Evolutionary conservation across 2,113 vertebrate genomes (phyloP).

Genomic region (Cinclus mexicanus): DNA sequence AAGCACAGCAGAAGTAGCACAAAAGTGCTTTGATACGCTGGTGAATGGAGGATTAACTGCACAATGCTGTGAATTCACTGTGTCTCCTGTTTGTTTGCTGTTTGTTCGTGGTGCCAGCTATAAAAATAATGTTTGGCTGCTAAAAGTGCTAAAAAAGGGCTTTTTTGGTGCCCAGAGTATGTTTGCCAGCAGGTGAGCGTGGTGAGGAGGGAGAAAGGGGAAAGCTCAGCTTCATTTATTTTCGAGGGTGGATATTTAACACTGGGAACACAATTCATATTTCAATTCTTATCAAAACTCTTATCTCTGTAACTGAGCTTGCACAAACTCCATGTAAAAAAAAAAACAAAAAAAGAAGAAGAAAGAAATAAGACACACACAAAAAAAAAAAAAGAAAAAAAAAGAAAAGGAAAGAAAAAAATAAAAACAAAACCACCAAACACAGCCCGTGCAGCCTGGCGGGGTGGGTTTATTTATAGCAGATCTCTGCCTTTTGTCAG

Average conservation of each 20-base stretch:
- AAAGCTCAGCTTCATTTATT: not conserved
- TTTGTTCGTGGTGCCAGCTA: not conserved
- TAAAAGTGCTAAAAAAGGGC: not conserved
- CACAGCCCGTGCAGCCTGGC: not conserved
- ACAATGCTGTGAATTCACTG: not conserved
- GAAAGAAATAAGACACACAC: not conserved
- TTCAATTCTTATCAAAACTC: not conserved
- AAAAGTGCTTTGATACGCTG: not conserved
- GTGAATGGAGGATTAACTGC: constrained; percentile 25
- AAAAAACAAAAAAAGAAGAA: not conserved
- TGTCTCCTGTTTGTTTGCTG: not conserved
- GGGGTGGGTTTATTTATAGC: not conserved
- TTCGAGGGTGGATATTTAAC: not conserved
- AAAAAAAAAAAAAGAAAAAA: not conserved
- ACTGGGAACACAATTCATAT: accelerated
- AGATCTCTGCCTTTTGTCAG: constrained; percentile 41
- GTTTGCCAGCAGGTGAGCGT: not conserved
- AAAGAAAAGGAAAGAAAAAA: not conserved
- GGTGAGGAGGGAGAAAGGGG: not conserved
- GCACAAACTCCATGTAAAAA: not conserved
- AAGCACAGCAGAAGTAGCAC: constrained; percentile 12
- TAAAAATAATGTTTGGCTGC: constrained; percentile 16
- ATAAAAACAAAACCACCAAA: not conserved
- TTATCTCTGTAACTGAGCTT: not conserved
- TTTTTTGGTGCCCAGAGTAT: not conserved